Evolutionary conservation across 2,113 vertebrate genomes (phyloP).

Genomic region (Catharus fuscescens): DNA sequence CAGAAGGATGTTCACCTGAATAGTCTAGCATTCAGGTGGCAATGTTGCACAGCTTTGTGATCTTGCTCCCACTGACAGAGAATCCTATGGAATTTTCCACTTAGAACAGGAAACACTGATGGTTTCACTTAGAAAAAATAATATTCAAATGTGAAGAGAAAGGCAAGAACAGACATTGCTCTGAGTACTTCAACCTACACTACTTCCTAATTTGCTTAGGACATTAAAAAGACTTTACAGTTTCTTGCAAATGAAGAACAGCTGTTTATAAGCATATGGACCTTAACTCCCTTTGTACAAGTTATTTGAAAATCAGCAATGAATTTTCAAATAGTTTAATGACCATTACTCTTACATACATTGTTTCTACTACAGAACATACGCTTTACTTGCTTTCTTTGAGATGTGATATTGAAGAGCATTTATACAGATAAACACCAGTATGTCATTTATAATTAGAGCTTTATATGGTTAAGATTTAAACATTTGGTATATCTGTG

Average conservation of each 20-base stretch:
- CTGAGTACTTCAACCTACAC: not conserved
- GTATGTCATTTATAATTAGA: not conserved
- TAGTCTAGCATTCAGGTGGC: not conserved
- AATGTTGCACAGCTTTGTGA: not conserved
- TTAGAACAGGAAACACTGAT: not conserved
- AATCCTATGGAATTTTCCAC: not conserved
- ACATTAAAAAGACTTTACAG: not conserved
- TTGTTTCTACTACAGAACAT: not conserved
- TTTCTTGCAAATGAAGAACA: not conserved
- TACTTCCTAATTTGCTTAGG: not conserved
- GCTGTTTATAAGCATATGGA: not conserved
- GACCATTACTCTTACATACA: not conserved
- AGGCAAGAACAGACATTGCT: not conserved
- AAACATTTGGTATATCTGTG: not conserved
- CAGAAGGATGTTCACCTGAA: not conserved
- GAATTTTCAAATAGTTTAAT: not conserved
- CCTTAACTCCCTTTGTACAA: not conserved
- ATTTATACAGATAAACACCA: not conserved
- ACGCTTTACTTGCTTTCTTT: not conserved
- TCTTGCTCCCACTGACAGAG: not conserved
- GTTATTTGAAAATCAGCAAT: not conserved
- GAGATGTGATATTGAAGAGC: not conserved
- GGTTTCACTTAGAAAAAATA: not conserved
- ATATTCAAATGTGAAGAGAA: not conserved
- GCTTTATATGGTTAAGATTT: not conserved